Evolutionary conservation across 2,797 vertebrate genomes (phyloP), one percentile per base, ranked within the genome.

Genomic region (Lacerta viridis): DNA sequence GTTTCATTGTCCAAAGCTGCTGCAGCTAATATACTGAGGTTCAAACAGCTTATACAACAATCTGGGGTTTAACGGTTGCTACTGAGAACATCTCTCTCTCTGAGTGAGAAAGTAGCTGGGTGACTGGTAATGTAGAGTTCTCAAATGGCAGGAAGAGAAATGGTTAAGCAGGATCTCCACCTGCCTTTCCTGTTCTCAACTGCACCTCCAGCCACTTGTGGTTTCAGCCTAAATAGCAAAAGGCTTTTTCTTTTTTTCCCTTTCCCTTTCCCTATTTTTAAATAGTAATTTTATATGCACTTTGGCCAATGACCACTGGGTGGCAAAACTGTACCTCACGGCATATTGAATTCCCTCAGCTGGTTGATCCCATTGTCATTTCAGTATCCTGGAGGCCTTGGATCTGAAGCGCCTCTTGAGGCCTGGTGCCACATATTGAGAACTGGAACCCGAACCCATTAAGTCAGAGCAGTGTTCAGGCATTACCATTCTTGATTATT

Each of bases 251-350:
- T 78, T 29, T 50, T 15, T 1, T 1, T 0, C 50, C 50, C 50
- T 55, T 55, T 55, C 50, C 50, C 13, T 15, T 55, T 15, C 1
- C 50, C 72, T n/a, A 25, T 20, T 20, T 36, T 20, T 7, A 20
- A 25, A 7, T 77, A 85, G 61, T 4, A 2, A n/a, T 61, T 61
- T 76, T 80, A 8, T 59, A 9, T 85, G 41, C 55, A 55, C 27
- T 81, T 81, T 13, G 5, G 4, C 0, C 61, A 66, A 9, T 0
- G 0, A 83, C 92, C 95, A 95, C 91, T 93, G 90, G 93, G 88
- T 94, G 95, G 94, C 95, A 95, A 92, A 91, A 93, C 0, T 80
- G 25, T 74, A 75, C 92, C 89, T 11, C 11, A 64, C 20, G 17
- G 9, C 2, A 55, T 55, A 55, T 55, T 55, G 50, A 0, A 29